Percentiles rank a stretch among this genome's conserved stretches.
These are phyloP conservation scores for Chamaea fasciata DNA, from an alignment of 2,113 vertebrate genomes.

Conservation along the genomic window DNA sequence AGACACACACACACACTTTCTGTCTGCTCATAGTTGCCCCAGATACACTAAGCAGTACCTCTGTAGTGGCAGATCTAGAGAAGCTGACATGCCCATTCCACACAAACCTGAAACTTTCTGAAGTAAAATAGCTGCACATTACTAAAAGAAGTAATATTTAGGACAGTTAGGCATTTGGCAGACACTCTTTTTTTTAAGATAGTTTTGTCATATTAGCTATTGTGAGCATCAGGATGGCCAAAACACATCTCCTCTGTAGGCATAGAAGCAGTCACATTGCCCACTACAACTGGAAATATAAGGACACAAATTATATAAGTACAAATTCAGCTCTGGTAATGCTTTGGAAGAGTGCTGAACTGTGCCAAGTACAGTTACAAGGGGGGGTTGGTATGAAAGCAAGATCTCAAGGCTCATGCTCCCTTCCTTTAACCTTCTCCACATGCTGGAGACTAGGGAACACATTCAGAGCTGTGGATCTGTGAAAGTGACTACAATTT, in stretches of 20 bases:
- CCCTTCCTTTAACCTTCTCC: neutral
- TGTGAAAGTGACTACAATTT: neutral
- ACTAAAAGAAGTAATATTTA: neutral
- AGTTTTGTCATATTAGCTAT: neutral
- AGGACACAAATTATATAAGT: neutral
- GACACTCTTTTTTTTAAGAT: neutral
- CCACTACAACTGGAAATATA: neutral
- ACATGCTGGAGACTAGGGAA: neutral
- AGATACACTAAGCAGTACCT: neutral
- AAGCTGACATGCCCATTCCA: neutral
- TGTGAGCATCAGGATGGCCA: neutral
- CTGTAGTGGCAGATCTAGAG: neutral
- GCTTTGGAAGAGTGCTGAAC: neutral
- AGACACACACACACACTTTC: no score
- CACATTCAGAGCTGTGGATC: neutral
- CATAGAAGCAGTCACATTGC: neutral
- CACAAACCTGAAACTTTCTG: neutral
- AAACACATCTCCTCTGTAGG: neutral
- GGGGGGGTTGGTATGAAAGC: neutral
- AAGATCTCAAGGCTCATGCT: neutral
- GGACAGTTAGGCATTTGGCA: neutral
- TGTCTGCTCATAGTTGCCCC: neutral
- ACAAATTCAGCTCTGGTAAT: neutral
- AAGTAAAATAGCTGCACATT: neutral
- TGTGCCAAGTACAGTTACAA: fast-evolving